Conservation (phyloP, 1,140 invertebrate genomes). For the Elymnias hypermnestra region DNA sequence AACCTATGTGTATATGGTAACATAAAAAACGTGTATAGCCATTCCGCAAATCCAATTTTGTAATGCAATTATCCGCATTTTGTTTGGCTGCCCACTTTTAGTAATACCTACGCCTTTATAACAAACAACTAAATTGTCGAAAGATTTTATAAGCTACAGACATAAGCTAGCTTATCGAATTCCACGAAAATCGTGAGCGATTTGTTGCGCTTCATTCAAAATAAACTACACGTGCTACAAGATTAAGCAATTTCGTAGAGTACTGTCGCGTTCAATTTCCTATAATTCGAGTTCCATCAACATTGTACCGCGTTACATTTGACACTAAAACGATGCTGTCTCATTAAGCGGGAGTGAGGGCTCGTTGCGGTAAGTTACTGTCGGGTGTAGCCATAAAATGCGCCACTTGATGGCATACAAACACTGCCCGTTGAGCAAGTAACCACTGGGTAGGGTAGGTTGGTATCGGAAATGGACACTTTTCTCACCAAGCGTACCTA, state of each 20-base stretch:
- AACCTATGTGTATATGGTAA: no score
- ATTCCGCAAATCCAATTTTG: no score
- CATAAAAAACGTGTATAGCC: no score
- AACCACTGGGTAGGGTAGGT: slow-evolving; percentile 14
- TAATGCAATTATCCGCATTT: no score
- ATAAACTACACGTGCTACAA: slow-evolving; percentile 8
- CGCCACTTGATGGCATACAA: slow-evolving; percentile 52
- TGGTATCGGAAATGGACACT: slow-evolving; percentile 24
- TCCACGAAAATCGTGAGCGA: slow-evolving; percentile 8
- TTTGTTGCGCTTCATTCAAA: slow-evolving; percentile 10
- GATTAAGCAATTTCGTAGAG: slow-evolving; percentile 12
- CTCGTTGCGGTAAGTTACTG: slow-evolving; percentile 61
- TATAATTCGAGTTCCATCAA: slow-evolving; percentile 12
- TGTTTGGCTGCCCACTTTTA: no score
- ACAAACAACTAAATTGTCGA: no score
- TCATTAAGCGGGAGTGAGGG: slow-evolving; percentile 55
- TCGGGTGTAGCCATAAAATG: slow-evolving; percentile 51
- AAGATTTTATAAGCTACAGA: no score
- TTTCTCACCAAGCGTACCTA: slow-evolving; percentile 20
- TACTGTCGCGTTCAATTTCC: slow-evolving; percentile 5
- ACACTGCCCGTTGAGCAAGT: slow-evolving; percentile 24
- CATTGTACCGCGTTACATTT: slow-evolving; percentile 36
- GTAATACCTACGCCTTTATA: no score
- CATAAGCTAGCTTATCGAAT: slow-evolving; percentile 6
- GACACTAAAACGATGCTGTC: slow-evolving; percentile 56